Evolutionary conservation across 2,797 vertebrate genomes (phyloP).

Genomic region (Chrysocyon brachyurus): DNA sequence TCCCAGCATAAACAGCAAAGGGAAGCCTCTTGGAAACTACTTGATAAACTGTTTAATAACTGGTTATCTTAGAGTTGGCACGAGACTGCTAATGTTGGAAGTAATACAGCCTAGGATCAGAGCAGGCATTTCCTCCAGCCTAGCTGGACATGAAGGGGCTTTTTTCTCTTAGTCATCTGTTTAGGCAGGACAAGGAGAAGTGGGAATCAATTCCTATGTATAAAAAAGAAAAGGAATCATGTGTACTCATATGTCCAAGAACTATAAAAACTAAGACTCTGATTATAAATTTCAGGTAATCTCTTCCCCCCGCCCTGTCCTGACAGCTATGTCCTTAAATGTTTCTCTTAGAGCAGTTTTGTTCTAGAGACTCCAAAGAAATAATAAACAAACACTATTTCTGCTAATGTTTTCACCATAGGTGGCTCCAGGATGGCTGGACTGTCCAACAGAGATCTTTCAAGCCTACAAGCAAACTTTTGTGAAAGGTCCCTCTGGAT

Average conservation of each 20-base stretch:
- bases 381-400: not conserved
- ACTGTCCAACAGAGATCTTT: not conserved
- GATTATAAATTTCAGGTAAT: conserved; percentile 54
- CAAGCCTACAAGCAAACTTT: not conserved
- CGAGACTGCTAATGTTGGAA: conserved; percentile 41
- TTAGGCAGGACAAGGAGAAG: not conserved
- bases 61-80: conserved; percentile 40
- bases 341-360: not conserved
- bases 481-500: not conserved
- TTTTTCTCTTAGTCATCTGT: not conserved
- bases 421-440: not conserved
- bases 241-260: not conserved
- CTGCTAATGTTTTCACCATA: not conserved
- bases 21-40: conserved; percentile 61
- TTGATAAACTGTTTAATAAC: conserved; percentile 66
- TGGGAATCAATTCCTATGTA: not conserved
- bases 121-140: conserved; percentile 47
- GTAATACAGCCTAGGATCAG: conserved; percentile 36
- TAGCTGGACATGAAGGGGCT: not conserved
- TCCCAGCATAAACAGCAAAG: conserved; percentile 68
- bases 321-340: conserved; percentile 37
- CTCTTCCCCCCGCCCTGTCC: not conserved
- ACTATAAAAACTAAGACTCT: conserved; percentile 35
- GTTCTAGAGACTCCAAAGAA: not conserved
- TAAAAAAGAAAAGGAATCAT: not conserved